Conservation (phyloP, 2,888 invertebrate genomes). For the Macrosoma leucophasiata region DNA sequence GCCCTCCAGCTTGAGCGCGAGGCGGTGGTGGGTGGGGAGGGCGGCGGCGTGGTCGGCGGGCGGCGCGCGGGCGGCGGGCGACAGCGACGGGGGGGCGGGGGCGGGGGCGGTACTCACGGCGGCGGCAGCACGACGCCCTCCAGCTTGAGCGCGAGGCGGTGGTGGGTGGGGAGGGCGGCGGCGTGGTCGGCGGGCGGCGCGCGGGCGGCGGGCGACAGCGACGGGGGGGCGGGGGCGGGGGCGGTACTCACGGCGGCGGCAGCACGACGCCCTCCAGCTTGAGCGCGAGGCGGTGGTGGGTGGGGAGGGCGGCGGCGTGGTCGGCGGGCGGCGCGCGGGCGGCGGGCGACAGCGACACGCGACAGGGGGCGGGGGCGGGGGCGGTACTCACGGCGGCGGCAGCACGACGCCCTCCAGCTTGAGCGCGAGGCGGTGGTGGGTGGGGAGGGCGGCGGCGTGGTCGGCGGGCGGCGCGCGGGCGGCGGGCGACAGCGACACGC, state of each 20-base stretch:
- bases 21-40: conserved; percentile 87
- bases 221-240: conserved; percentile 35
- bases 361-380: conserved; percentile 29
- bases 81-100: conserved; percentile 48
- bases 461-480: conserved; percentile 78
- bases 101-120: conserved; percentile 78
- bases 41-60: conserved; percentile 90
- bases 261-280: conserved; percentile 95
- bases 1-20: conserved; percentile 95
- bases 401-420: conserved; percentile 95
- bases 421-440: conserved; percentile 89
- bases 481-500: conserved; percentile 58
- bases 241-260: conserved; percentile 81
- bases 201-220: conserved; percentile 55
- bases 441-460: conserved; percentile 88
- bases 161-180: conserved; percentile 87
- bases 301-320: conserved; percentile 88
- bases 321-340: conserved; percentile 78
- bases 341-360: conserved; percentile 58
- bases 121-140: conserved; percentile 90
- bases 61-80: conserved; percentile 49
- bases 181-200: conserved; percentile 85
- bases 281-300: conserved; percentile 89
- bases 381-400: conserved; percentile 81
- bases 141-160: conserved; percentile 92